Base-by-base conservation (phyloP, 2,113 vertebrate species). In the Strigops habroptila region DNA sequence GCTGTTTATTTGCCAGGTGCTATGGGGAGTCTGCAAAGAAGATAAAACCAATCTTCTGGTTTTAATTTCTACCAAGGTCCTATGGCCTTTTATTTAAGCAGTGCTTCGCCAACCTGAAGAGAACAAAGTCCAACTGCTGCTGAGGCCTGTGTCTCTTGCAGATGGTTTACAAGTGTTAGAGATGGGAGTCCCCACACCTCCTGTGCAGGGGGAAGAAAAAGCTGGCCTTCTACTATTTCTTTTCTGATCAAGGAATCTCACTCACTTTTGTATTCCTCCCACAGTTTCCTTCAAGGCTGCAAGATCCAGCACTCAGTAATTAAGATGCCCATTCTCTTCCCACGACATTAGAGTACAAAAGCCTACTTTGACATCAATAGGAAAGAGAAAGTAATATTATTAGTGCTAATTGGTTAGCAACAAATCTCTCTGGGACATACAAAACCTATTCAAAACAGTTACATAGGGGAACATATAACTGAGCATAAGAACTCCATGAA, bases 381-480 rank as follows among this genome's bases (percentile, higher is more conserved):
- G 75, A 91, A 95, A 87, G 22, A 75, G 41, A 81, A 95, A 91
- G 57, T 85, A 86, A 85, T 90, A 87, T 62, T 91, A 82, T 95
- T 95, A 89, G 59, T 49, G 63, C 25, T 90, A 86, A 95, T 7
- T 68, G n/a, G 74, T 82, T 51, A 92, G 81, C 65, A 94, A 85
- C 57, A 90, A 87, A 94, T 79, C 48, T 91, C 83, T 71, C 33
- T 68, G 65, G 33, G 43, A 64, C 43, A 16, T 31, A 28, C 12
- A 63, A 91, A 90, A 21, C 53, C n/a, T 86, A 57, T 71, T 92
- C 53, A 68, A 88, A 96, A 43, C 27, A 53, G 57, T 85, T 73
- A 63, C 28, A 33, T 4, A 64, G 60, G 10, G 5, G 51, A 91
- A 28, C 31, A 57, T 14, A 18, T 2, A 86, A 35, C 14, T 33